Conservation (phyloP, 2,888 invertebrate species). For the Caenorhabditis drosophilae region DNA sequence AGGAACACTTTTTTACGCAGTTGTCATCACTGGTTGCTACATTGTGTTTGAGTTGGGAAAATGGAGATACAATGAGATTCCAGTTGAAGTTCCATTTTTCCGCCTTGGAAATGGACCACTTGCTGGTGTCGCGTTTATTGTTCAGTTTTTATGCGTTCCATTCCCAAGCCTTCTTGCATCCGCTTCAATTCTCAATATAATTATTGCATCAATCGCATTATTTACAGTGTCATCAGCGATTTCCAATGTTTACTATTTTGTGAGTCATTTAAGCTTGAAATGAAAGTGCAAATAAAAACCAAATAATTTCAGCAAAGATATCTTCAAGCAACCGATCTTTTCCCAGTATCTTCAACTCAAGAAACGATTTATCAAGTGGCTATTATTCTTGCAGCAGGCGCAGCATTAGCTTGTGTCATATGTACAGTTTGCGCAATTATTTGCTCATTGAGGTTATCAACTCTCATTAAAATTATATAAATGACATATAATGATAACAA, state of each 20-base stretch:
- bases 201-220: conserved; percentile 62
- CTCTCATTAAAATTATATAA: background rate
- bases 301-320: conserved; percentile 58
- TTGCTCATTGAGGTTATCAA: conserved; percentile 52
- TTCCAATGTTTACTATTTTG: conserved; percentile 67
- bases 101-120: conserved; percentile 67
- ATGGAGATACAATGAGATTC: conserved; percentile 64
- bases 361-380: conserved; percentile 56
- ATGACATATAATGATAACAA: too few relatives aligned
- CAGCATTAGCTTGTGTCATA: conserved; percentile 62
- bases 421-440: conserved; percentile 57
- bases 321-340: conserved; percentile 49
- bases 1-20: conserved; percentile 64
- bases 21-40: conserved; percentile 65
- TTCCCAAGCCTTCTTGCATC: conserved; percentile 58
- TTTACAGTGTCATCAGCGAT: conserved; percentile 63
- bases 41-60: conserved; percentile 68
- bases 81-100: conserved; percentile 65
- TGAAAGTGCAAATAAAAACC: background rate
- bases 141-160: conserved; percentile 59
- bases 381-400: conserved; percentile 62
- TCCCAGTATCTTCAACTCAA: conserved; percentile 45
- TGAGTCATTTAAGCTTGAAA: conserved; percentile 16
- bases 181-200: conserved; percentile 59
- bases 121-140: conserved; percentile 61